phyloP scores from a whole-genome alignment of 1,140 invertebrate species.

The Drosophila elegans region DNA sequence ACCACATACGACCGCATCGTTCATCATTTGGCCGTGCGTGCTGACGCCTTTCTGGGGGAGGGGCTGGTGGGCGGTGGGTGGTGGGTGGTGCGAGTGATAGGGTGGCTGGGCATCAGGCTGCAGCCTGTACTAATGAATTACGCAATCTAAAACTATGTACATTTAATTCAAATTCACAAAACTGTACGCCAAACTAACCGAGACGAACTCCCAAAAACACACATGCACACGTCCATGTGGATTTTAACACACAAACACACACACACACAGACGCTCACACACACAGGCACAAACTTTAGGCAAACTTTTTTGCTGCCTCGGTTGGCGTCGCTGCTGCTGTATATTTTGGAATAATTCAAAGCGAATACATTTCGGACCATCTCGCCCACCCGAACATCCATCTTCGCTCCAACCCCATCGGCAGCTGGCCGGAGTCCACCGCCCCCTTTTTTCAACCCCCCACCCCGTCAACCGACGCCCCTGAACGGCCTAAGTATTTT shows the following conservation, averaged over 20 bases:
- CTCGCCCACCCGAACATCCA: slow-evolving; percentile 50
- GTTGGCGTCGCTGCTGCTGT: slow-evolving; percentile 46
- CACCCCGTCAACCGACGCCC: background rate
- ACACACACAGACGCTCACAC: slow-evolving; percentile 18
- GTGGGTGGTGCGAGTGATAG: slow-evolving; percentile 8
- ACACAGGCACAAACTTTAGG: slow-evolving; percentile 65
- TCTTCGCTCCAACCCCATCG: slow-evolving; percentile 69
- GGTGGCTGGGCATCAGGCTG: slow-evolving; percentile 66
- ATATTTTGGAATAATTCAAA: slow-evolving; percentile 83
- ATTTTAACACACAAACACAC: slow-evolving; percentile 24
- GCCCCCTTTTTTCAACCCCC: background rate
- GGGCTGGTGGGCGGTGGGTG: background rate
- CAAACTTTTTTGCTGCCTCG: slow-evolving; percentile 70
- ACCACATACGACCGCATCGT: slow-evolving; percentile 83
- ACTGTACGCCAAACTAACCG: slow-evolving; percentile 82
- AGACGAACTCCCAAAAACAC: slow-evolving; percentile 48
- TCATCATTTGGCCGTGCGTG: slow-evolving; percentile 78
- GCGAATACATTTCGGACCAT: slow-evolving; percentile 69
- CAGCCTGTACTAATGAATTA: slow-evolving; percentile 83
- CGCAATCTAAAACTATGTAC: slow-evolving; percentile 84
- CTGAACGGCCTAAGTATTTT: slow-evolving; percentile 41
- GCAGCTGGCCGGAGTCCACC: slow-evolving; percentile 38
- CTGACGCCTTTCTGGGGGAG: slow-evolving; percentile 43
- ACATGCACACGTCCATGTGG: slow-evolving; percentile 22
- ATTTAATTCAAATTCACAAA: slow-evolving; percentile 84